Percentiles rank a stretch among this genome's conserved stretches.
Conservation (phyloP, 2,797 vertebrate genomes). For the Triplophysa yarkandensis region DNA sequence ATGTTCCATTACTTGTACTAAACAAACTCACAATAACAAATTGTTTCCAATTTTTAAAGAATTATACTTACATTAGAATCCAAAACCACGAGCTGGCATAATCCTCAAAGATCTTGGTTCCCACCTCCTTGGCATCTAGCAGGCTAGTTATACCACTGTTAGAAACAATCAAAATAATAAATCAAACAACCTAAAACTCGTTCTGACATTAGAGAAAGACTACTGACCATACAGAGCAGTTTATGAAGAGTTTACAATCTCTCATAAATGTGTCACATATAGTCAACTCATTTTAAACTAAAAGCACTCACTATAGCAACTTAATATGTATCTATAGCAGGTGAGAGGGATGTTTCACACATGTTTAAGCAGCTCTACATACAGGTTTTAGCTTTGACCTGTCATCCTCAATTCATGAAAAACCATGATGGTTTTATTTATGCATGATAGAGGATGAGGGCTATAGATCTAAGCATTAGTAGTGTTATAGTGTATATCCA, state of each 20-base stretch:
- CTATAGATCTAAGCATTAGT: conserved; percentile 1
- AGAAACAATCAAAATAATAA: conserved; percentile 26
- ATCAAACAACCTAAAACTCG: neutral
- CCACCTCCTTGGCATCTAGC: conserved; percentile 86
- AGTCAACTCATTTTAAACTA: neutral
- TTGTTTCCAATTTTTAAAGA: neutral
- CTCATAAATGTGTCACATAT: neutral
- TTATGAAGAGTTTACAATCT: conserved; percentile 21
- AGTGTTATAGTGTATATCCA: no score
- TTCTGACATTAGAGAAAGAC: neutral
- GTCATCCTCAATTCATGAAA: conserved; percentile 29
- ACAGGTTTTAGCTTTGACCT: conserved; percentile 13
- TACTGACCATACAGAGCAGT: conserved; percentile 4
- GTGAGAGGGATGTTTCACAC: conserved; percentile 26
- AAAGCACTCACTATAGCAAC: conserved; percentile 9
- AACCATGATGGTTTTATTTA: neutral
- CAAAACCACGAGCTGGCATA: conserved; percentile 93
- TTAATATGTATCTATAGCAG: neutral
- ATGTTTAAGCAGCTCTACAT: neutral
- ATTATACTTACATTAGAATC: conserved; percentile 89
- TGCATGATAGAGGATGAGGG: conserved; percentile 1
- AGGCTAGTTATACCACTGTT: conserved; percentile 84
- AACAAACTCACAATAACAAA: no score
- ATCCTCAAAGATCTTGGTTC: conserved; percentile 93
- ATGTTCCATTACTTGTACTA: no score